Percentiles rank a stretch among this genome's conserved stretches.
phyloP scores from a whole-genome alignment of 1,140 invertebrate species.

The Gryllus bimaculatus region DNA sequence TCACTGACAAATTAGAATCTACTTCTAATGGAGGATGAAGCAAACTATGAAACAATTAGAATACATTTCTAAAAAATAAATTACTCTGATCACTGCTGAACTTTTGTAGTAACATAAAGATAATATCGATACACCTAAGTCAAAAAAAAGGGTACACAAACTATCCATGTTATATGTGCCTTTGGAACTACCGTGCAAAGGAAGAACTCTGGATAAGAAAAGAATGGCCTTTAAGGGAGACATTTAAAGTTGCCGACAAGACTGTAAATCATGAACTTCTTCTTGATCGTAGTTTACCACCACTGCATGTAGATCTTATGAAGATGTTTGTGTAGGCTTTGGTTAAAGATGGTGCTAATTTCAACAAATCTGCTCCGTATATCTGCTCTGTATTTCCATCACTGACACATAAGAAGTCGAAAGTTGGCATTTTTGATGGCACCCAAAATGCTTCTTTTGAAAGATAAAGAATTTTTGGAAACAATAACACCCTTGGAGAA shows the following conservation, averaged over 20 bases:
- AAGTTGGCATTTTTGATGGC: not conserved
- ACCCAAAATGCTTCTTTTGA: too few relatives aligned
- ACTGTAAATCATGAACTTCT: not conserved
- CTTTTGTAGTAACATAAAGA: conserved; percentile 29
- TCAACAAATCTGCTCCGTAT: not conserved
- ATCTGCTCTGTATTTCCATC: not conserved
- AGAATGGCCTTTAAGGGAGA: not conserved
- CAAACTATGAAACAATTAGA: conserved; percentile 29
- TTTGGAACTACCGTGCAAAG: not conserved
- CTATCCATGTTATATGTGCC: not conserved
- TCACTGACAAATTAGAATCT: conserved; percentile 30
- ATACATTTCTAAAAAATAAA: conserved; percentile 29
- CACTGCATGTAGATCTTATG: too few relatives aligned
- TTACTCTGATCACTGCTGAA: conserved; percentile 29
- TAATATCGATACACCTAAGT: conserved; percentile 16
- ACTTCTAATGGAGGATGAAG: conserved; percentile 30
- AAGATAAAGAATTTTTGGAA: too few relatives aligned
- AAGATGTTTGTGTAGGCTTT: too few relatives aligned
- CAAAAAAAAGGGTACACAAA: conserved; percentile 9
- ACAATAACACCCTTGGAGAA: too few relatives aligned
- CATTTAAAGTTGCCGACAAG: not conserved
- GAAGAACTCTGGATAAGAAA: conserved; percentile 10
- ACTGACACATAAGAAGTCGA: not conserved
- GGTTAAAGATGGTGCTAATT: not conserved
- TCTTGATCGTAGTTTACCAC: too few relatives aligned